These are phyloP conservation scores for Gibbula magus DNA, from an alignment of 2,888 invertebrate genomes.

Conservation along the genomic window DNA sequence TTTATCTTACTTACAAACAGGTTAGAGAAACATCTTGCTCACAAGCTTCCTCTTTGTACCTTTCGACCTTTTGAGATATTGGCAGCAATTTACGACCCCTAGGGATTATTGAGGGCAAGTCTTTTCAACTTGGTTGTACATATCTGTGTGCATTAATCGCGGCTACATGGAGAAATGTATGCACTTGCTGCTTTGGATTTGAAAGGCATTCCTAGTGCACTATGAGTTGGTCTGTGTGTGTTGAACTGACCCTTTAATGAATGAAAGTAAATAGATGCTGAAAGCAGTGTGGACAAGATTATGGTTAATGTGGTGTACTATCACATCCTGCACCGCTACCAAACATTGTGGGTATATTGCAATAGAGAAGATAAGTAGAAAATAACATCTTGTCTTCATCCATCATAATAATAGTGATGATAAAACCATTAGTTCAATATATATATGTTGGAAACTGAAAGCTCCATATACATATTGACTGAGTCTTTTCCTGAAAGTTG, in stretches of 20 bases:
- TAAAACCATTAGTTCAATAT: too few relatives aligned
- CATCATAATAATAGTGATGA: too few relatives aligned
- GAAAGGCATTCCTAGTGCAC: neutral
- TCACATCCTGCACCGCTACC: neutral
- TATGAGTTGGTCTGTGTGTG: neutral
- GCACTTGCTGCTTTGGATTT: neutral
- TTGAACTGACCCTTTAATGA: neutral
- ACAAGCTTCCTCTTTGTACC: neutral
- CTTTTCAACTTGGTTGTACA: neutral
- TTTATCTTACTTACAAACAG: neutral
- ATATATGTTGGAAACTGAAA: too few relatives aligned
- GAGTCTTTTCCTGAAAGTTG: too few relatives aligned
- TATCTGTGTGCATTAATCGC: neutral
- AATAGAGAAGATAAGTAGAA: too few relatives aligned
- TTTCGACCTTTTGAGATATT: neutral
- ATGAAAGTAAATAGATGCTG: neutral
- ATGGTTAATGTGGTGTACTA: neutral
- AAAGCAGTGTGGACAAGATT: neutral
- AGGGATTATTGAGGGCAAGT: neutral
- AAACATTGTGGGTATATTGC: too few relatives aligned
- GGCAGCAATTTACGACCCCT: conserved; percentile 4
- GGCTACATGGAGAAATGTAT: neutral
- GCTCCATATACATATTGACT: too few relatives aligned
- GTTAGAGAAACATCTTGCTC: neutral
- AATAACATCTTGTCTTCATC: too few relatives aligned